A percentile compares a stretch with the other conserved stretches of the same genome.
phyloP scores from a whole-genome alignment of 2,888 invertebrate genomes.

The Coleophora flavipennella region DNA sequence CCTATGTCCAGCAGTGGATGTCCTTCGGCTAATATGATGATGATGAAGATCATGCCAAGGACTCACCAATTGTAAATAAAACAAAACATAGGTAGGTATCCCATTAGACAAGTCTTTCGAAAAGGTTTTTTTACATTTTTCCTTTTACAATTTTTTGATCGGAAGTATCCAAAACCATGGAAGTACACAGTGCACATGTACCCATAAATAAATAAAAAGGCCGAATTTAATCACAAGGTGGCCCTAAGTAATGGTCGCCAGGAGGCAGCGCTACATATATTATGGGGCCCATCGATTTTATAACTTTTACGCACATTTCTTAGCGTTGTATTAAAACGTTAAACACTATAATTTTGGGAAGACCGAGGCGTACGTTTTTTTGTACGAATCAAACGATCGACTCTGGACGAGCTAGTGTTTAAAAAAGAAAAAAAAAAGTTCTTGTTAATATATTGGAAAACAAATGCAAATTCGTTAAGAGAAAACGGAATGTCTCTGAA shows the following conservation, averaged over 20 bases:
- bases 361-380: constrained; percentile 43
- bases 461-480: too few species aligned
- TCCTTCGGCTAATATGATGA: too few species aligned
- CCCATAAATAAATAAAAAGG: constrained; percentile 68
- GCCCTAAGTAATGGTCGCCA: constrained; percentile 64
- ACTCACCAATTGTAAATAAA: too few species aligned
- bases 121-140: too few species aligned
- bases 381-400: constrained; percentile 34
- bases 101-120: too few species aligned
- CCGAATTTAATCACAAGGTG: constrained; percentile 68
- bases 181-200: constrained; percentile 33
- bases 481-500: too few species aligned
- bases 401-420: constrained; percentile 15
- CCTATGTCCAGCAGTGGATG: too few species aligned
- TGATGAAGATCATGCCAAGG: too few species aligned
- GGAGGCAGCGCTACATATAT: constrained; percentile 65
- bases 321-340: constrained; percentile 62
- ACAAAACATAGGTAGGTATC: too few species aligned
- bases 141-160: too few species aligned
- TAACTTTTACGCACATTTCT: constrained; percentile 65
- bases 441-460: too few species aligned
- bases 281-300: constrained; percentile 51
- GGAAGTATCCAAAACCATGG: constrained; percentile 6
- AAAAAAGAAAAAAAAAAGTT: constrained; percentile 5
- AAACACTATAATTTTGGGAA: constrained; percentile 65